phyloP scores from a whole-genome alignment of 2,888 invertebrate species.

The Hedychridium roseum region DNA sequence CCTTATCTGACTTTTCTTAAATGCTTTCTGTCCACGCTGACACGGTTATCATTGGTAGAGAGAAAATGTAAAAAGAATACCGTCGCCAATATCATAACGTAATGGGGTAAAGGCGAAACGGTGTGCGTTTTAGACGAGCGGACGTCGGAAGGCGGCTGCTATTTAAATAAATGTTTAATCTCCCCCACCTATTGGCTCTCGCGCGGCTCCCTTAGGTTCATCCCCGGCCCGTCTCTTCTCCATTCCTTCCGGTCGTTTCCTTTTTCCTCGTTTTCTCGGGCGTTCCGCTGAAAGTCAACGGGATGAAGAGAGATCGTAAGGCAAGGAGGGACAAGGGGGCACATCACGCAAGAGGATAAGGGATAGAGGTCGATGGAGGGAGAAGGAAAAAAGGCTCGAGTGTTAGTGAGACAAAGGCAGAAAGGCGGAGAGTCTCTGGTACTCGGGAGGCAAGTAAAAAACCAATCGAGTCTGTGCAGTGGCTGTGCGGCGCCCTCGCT shows the following conservation, averaged over 20 bases:
- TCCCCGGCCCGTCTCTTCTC: conserved; percentile 21
- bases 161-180: conserved; percentile 64
- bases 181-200: conserved; percentile 43
- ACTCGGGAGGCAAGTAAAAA: conserved; percentile 54
- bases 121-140: conserved; percentile 41
- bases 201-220: conserved; percentile 1
- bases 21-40: too few species aligned
- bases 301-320: conserved; percentile 27
- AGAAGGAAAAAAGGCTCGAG: conserved; percentile 20
- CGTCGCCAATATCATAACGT: too few species aligned
- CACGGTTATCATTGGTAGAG: too few species aligned
- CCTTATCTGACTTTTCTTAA: too few species aligned
- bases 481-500: conserved; percentile 36
- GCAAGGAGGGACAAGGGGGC: conserved; percentile 6
- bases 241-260: too few species aligned
- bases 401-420: too few species aligned
- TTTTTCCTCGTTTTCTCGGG: conserved; percentile 23
- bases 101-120: too few species aligned
- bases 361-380: conserved; percentile 13
- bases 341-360: conserved; percentile 11
- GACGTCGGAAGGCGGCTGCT: conserved; percentile 54
- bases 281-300: conserved; percentile 42
- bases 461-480: conserved; percentile 62
- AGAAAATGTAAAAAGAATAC: too few species aligned
- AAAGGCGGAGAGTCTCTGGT: too few species aligned